Conservation (phyloP, 2,888 invertebrate species). For the Aquatica leii region DNA sequence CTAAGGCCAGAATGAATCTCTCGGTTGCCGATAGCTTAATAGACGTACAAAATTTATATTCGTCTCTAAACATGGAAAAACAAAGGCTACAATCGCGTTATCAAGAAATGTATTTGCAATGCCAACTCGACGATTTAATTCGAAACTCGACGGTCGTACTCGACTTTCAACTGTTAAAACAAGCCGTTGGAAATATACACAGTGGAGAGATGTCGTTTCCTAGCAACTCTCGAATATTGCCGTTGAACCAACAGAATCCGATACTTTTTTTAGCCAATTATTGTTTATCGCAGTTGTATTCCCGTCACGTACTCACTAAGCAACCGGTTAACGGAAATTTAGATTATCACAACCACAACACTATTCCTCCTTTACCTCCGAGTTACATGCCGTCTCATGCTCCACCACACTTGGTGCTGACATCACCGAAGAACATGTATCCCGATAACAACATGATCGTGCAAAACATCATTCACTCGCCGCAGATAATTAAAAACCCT, state of each 20-base stretch:
- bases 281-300: conserved; percentile 77
- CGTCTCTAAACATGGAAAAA: conserved; percentile 70
- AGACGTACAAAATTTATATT: conserved; percentile 69
- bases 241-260: conserved; percentile 69
- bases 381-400: conserved; percentile 51
- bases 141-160: conserved; percentile 72
- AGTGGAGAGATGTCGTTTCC: conserved; percentile 64
- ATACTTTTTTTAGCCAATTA: conserved; percentile 78
- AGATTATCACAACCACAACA: conserved; percentile 60
- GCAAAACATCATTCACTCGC: conserved; percentile 62
- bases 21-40: conserved; percentile 67
- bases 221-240: conserved; percentile 54
- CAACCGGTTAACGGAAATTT: conserved; percentile 63
- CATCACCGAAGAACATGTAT: conserved; percentile 55
- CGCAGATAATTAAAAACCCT: conserved; percentile 66
- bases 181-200: conserved; percentile 71
- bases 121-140: conserved; percentile 75
- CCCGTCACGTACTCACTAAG: conserved; percentile 69
- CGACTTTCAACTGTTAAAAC: conserved; percentile 73
- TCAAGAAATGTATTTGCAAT: conserved; percentile 76
- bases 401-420: conserved; percentile 44
- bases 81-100: conserved; percentile 73
- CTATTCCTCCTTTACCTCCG: conserved; percentile 52
- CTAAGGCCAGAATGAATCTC: conserved; percentile 68
- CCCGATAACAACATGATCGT: conserved; percentile 57